Evolutionary conservation across 2,797 vertebrate species (phyloP).

Genomic region (Mormyrus proboscirostris): DNA sequence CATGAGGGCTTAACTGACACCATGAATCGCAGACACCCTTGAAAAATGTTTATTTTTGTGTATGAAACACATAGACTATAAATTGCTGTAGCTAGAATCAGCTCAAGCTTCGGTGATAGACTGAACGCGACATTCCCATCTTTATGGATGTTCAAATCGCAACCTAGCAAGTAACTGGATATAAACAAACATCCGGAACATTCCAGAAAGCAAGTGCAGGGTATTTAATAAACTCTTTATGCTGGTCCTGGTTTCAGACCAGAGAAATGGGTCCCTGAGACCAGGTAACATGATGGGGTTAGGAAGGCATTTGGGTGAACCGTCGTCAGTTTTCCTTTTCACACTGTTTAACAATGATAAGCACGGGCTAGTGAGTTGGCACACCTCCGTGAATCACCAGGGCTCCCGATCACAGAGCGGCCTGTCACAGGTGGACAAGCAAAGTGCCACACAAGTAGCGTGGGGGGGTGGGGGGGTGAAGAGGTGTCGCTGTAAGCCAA

Average conservation of each 20-base stretch:
- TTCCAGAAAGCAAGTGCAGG: background rate
- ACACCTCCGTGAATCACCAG: constrained; percentile 48
- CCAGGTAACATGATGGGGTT: constrained; percentile 32
- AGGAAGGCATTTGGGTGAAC: constrained; percentile 56
- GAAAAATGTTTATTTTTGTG: background rate
- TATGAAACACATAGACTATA: background rate
- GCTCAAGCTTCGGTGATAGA: background rate
- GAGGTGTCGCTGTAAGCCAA: constrained; percentile 44
- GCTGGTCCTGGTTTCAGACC: constrained; percentile 22
- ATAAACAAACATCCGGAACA: background rate
- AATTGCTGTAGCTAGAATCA: background rate
- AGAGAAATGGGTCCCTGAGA: constrained; percentile 21
- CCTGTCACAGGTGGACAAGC: constrained; percentile 55
- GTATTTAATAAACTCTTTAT: background rate
- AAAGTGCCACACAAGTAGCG: constrained; percentile 41
- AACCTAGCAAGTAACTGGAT: background rate
- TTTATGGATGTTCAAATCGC: background rate
- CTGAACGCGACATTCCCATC: background rate
- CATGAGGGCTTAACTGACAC: background rate
- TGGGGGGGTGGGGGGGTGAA: background rate
- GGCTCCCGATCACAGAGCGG: constrained; percentile 49
- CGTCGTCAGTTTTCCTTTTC: constrained; percentile 64
- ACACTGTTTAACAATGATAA: constrained; percentile 59
- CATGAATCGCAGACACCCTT: background rate
- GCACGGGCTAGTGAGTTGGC: constrained; percentile 44